Conservation (phyloP, 1,140 invertebrate genomes). For the Nixonia krombeini region DNA sequence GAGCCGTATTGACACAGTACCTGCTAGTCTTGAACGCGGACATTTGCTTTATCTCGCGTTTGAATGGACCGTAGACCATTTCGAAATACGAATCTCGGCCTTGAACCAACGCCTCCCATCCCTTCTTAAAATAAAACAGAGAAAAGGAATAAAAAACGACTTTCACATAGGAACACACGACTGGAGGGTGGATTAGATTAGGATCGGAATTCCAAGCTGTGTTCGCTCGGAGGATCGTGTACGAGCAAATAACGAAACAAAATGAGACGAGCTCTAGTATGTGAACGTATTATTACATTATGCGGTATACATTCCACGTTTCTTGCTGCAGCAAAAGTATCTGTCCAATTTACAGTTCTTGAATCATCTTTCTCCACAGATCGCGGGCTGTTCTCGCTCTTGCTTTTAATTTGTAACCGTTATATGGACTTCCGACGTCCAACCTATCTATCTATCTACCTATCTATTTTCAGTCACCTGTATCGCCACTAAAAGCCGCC, state of each 20-base stretch:
- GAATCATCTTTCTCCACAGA: constrained; percentile 21
- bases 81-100: not conserved
- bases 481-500: not conserved
- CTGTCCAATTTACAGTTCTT: constrained; percentile 9
- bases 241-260: too few relatives aligned
- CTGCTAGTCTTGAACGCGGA: not conserved
- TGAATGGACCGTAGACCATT: not conserved
- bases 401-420: constrained; percentile 51
- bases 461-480: constrained; percentile 9
- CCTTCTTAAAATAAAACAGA: not conserved
- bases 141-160: not conserved
- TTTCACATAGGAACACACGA: not conserved
- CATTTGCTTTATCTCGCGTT: not conserved
- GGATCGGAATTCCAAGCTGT: constrained; percentile 19
- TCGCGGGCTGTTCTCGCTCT: constrained; percentile 19
- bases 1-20: not conserved
- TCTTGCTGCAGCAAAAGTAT: too few relatives aligned
- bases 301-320: too few relatives aligned
- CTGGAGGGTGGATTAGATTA: constrained; percentile 27
- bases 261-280: too few relatives aligned
- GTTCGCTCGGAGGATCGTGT: not conserved
- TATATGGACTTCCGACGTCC: constrained; percentile 66
- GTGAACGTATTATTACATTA: too few relatives aligned
- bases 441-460: constrained; percentile 65
- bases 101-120: not conserved